phyloP scores from a whole-genome alignment of 2,797 vertebrate genomes.

The Heterohyrax brucei region DNA sequence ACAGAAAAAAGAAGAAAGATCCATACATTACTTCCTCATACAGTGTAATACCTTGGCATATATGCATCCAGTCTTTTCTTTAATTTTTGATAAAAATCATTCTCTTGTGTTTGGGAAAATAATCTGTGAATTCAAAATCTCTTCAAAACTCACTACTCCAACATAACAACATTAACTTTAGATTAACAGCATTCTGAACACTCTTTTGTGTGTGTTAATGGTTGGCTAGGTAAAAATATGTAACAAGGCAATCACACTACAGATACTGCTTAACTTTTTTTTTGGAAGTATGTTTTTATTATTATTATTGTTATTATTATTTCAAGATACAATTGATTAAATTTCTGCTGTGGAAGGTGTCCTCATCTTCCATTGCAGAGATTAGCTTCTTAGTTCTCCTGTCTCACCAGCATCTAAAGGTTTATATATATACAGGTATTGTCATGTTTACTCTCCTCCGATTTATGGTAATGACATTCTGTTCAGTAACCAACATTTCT shows the following conservation, averaged over 20 bases:
- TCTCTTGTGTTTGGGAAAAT: background rate
- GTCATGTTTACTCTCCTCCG: background rate
- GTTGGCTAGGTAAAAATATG: background rate
- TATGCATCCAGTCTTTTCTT: background rate
- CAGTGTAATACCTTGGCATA: background rate
- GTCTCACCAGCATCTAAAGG: background rate
- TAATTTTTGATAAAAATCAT: background rate
- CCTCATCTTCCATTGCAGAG: background rate
- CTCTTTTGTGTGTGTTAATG: background rate
- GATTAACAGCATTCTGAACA: background rate
- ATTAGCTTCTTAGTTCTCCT: background rate
- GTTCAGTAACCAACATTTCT: background rate
- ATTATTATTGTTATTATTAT: background rate
- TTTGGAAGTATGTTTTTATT: background rate
- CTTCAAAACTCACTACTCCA: background rate
- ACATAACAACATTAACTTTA: background rate
- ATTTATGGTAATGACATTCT: background rate
- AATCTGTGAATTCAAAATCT: background rate
- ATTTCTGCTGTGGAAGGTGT: background rate
- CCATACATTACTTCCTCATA: background rate
- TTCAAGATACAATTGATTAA: background rate
- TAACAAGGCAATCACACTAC: background rate
- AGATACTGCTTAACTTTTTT: background rate
- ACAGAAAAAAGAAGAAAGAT: background rate
- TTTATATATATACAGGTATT: background rate